phyloP scores from a whole-genome alignment of 2,797 vertebrate genomes.

The Leptoclinus maculatus region DNA sequence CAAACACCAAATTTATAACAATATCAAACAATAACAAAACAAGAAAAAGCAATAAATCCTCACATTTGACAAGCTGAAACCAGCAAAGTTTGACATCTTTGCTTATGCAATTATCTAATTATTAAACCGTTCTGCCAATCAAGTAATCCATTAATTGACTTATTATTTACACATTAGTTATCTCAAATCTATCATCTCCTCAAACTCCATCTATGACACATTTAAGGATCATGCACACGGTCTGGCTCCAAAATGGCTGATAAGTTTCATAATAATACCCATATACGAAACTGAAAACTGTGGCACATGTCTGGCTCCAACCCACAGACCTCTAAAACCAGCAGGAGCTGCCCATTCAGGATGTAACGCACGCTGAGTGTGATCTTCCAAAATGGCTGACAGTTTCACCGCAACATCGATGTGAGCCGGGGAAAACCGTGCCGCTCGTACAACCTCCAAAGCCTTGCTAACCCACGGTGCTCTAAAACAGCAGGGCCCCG shows the following conservation, averaged over 20 bases:
- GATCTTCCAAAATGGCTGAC: conserved; percentile 81
- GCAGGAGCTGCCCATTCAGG: conserved; percentile 74
- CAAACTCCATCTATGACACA: neutral
- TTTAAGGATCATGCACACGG: neutral
- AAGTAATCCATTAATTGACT: neutral
- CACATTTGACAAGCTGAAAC: neutral
- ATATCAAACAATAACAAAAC: too few relatives aligned
- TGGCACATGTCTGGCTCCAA: conserved; percentile 65
- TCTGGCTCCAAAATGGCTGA: conserved; percentile 59
- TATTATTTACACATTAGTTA: neutral
- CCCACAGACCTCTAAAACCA: conserved; percentile 70
- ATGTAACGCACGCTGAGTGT: conserved; percentile 72
- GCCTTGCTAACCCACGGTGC: conserved; percentile 65
- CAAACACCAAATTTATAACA: neutral
- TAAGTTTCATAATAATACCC: conserved; percentile 26
- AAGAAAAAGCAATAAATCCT: neutral
- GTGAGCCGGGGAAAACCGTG: conserved; percentile 65
- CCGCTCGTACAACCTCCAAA: conserved; percentile 58
- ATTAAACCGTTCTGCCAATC: neutral
- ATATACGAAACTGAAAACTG: conserved; percentile 32
- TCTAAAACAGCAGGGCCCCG: conserved; percentile 75
- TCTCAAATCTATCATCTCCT: neutral
- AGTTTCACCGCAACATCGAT: conserved; percentile 68
- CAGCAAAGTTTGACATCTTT: neutral
- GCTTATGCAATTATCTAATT: neutral